Evolutionary conservation across 2,888 invertebrate species (phyloP).

Genomic region (Zele albiditarsus): DNA sequence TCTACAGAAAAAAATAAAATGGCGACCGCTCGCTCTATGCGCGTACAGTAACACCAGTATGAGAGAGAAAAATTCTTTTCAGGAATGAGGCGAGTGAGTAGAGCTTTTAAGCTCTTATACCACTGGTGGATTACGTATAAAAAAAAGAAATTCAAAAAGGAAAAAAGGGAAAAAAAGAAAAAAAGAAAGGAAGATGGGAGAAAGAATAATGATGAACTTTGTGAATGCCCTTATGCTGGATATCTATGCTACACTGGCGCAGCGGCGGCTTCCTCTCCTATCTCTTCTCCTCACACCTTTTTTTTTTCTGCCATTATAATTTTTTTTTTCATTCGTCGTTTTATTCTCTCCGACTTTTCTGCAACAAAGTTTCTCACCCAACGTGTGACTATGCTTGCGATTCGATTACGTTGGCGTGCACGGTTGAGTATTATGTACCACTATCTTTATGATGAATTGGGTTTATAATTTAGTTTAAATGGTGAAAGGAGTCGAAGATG

Average conservation of each 20-base stretch:
- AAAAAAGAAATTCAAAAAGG: no score
- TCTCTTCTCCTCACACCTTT: no score
- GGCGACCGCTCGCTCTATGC: no score
- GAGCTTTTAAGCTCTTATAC: constrained; percentile 10
- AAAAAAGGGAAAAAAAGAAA: constrained; percentile 8
- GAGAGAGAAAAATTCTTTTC: background rate
- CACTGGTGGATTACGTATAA: no score
- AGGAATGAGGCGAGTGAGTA: background rate
- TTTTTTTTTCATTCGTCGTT: background rate
- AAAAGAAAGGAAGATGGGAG: constrained; percentile 27
- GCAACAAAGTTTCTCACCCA: background rate
- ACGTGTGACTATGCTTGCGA: constrained; percentile 1
- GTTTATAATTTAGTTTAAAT: background rate
- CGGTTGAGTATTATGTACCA: constrained; percentile 5
- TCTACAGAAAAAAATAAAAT: no score
- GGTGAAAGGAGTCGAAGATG: background rate
- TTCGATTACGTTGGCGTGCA: background rate
- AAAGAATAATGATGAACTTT: constrained; percentile 48
- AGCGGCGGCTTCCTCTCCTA: no score
- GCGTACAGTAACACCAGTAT: no score
- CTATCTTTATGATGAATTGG: constrained; percentile 11
- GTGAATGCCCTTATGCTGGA: background rate
- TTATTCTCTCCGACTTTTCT: background rate
- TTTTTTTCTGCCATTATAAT: background rate
- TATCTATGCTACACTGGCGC: no score